These are phyloP conservation scores for Sorex araneus DNA, from an alignment of 2,113 vertebrate species.

Conservation along the genomic window DNA sequence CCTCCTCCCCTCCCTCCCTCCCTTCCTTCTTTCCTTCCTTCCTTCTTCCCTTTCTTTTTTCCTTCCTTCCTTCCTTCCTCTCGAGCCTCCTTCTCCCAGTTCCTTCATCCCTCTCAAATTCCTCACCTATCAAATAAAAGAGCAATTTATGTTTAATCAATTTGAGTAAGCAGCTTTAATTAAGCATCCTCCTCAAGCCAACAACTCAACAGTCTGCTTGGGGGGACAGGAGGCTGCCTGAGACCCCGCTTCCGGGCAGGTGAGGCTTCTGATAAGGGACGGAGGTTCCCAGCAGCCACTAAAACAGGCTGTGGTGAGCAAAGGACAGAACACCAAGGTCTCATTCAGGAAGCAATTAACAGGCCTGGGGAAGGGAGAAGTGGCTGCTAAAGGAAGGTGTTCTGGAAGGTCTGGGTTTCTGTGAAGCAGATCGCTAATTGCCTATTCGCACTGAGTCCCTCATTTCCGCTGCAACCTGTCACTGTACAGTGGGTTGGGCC, in stretches of 20 bases:
- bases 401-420: neutral
- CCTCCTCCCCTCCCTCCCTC: no score
- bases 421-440: slow-evolving; percentile 5
- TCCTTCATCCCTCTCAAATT: neutral
- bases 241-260: neutral
- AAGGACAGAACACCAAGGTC: neutral
- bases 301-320: neutral
- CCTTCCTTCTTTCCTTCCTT: no score
- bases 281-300: neutral
- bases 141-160: neutral
- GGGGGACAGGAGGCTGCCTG: no score
- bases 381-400: rapidly evolving
- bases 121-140: neutral
- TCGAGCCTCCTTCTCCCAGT: neutral
- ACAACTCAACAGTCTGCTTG: rapidly evolving
- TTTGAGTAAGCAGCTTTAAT: slow-evolving; percentile 11
- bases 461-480: slow-evolving; percentile 40
- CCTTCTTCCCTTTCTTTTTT: no score
- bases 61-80: no score
- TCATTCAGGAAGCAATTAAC: neutral
- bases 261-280: neutral
- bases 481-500: neutral
- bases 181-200: neutral
- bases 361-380: neutral
- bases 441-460: slow-evolving; percentile 43